Evolutionary conservation across 2,113 vertebrate genomes (phyloP).

Genomic region (Xiphias gladius): DNA sequence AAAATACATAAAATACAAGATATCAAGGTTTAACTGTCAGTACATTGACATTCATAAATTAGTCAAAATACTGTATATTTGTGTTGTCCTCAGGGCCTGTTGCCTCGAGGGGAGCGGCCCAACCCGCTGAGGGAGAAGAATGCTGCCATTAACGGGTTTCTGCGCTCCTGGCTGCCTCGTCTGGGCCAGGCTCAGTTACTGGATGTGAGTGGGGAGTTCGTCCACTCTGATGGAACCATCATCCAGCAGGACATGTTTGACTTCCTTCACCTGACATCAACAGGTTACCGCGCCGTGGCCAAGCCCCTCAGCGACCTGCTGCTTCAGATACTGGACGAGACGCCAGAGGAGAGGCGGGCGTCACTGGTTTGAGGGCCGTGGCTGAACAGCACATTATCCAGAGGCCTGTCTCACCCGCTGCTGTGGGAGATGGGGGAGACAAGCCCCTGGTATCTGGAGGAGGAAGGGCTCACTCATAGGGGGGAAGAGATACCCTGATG

Average conservation of each 20-base stretch:
- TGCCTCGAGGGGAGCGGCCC: conserved; percentile 95
- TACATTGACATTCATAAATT: neutral
- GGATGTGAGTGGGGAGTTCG: conserved; percentile 89
- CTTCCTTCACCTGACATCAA: conserved; percentile 95
- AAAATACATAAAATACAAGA: neutral
- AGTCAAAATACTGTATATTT: neutral
- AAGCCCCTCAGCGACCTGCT: conserved; percentile 97
- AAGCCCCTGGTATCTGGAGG: conserved; percentile 57
- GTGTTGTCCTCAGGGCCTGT: conserved; percentile 87
- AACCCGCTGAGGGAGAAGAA: conserved; percentile 97
- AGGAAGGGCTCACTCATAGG: conserved; percentile 55
- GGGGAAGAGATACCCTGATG: conserved; percentile 27
- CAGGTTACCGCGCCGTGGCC: conserved; percentile 90
- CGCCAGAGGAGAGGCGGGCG: conserved; percentile 92
- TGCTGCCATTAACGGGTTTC: conserved; percentile 88
- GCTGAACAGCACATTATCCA: conserved; percentile 39
- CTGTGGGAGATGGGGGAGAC: conserved; percentile 56
- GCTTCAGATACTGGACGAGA: conserved; percentile 97
- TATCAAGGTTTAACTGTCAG: neutral
- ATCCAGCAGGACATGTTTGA: conserved; percentile 96
- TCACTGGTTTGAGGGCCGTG: conserved; percentile 89
- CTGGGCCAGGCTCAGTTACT: conserved; percentile 91
- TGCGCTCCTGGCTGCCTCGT: conserved; percentile 89
- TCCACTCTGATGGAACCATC: conserved; percentile 96
- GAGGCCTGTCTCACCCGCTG: conserved; percentile 59